Evolutionary conservation across 2,113 vertebrate species (phyloP).

Genomic region (Tylochromis polylepis): DNA sequence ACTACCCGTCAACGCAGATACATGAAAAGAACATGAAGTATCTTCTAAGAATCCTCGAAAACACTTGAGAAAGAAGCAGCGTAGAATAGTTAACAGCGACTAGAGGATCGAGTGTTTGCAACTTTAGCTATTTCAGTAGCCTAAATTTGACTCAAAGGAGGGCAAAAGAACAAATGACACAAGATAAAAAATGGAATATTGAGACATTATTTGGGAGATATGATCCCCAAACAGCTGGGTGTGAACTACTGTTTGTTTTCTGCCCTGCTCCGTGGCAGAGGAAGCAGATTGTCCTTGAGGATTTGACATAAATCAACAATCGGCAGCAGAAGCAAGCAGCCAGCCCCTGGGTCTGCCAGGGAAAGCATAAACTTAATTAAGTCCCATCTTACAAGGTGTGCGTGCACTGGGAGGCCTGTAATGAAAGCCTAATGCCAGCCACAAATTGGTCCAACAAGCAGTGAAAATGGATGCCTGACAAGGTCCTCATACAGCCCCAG

Average conservation of each 20-base stretch:
- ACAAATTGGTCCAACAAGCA: conserved; percentile 62
- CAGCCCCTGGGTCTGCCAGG: conserved; percentile 51
- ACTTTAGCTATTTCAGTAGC: neutral
- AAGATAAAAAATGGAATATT: neutral
- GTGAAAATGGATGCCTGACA: conserved; percentile 47
- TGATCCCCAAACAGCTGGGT: conserved; percentile 42
- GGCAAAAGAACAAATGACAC: neutral
- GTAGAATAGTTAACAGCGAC: neutral
- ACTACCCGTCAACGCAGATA: neutral
- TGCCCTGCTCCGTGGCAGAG: conserved; percentile 1
- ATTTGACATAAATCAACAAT: conserved; percentile 63
- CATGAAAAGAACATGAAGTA: neutral
- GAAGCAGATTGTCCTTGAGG: conserved; percentile 56
- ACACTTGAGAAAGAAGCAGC: neutral
- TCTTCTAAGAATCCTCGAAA: neutral
- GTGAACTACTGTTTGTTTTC: conserved; percentile 26
- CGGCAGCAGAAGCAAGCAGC: conserved; percentile 47
- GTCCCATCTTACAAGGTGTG: conserved; percentile 63
- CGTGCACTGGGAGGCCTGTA: conserved; percentile 47
- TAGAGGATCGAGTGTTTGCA: neutral
- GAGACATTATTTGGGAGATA: conserved; percentile 3
- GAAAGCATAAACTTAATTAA: conserved; percentile 69
- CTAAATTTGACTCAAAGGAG: neutral
- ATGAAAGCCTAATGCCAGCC: conserved; percentile 59
- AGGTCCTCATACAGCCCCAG: neutral